Evolutionary conservation across 2,113 vertebrate species (phyloP), one percentile per base, ranked within the genome.

Genomic region (Benitochromis conjunctus): DNA sequence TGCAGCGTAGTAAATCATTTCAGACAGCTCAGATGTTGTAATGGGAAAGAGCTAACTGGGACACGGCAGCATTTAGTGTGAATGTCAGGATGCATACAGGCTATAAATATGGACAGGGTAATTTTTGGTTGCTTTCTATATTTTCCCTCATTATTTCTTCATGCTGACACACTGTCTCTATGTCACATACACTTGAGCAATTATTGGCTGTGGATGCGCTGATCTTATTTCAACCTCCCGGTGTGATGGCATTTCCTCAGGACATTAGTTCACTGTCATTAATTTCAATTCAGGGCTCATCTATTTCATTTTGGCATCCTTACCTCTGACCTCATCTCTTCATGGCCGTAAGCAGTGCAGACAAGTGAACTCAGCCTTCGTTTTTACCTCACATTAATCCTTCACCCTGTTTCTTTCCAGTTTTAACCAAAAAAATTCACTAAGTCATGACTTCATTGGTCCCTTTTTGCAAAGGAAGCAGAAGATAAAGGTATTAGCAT

Each of bases 361-460:
- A 62, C 6, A 8, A 76, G 56, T 55, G 24, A 79, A 2, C 43
- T 41, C 41, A 55, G 34, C 60, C 82, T 94, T 94, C 82, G 21
- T 29, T 11, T 69, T 71, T 14, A 69, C 86, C 83, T 79, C 64
- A 84, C 91, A 83, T 90, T 93, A 92, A 96, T 96, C 94, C 90
- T 92, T 97, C 94, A 94, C 86, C 58, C 84, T 46, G 91, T 80
- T 93, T 91, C 54, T 74, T 64, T n/a, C 95, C 92, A 89, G 82
- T 92, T 79, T 55, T 56, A 95, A 95, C 95, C 95, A 92, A 97
- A 48, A 86, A 88, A 90, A 92, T 85, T 86, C 60, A 93, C 86
- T 89, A 90, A 91, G 95, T 81, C 86, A 58, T 84, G 62, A 90
- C 80, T 66, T 90, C 93, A 96, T 97, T 92, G 86, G 96, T 96